These are phyloP conservation scores for Ictalurus furcatus DNA, from an alignment of 2,113 vertebrate species.

Conservation along the genomic window DNA sequence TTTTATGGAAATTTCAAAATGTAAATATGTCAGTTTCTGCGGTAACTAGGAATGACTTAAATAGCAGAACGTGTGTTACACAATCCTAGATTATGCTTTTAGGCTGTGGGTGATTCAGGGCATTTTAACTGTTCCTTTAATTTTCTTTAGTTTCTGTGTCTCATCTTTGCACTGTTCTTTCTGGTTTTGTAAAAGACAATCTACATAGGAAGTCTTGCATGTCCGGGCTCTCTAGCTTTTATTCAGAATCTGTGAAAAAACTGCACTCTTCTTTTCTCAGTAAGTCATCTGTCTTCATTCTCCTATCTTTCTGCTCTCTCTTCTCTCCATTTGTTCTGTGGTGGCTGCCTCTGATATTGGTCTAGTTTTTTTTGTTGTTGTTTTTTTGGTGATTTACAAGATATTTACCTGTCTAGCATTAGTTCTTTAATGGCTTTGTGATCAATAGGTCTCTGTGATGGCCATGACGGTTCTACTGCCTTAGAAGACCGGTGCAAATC, in stretches of 20 bases:
- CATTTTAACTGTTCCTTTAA: slow-evolving; percentile 34
- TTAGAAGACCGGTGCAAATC: slow-evolving; percentile 96
- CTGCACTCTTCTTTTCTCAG: slow-evolving; percentile 84
- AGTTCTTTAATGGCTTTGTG: slow-evolving; percentile 23
- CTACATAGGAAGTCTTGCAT: slow-evolving; percentile 82
- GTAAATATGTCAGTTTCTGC: neutral
- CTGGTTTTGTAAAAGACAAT: slow-evolving; percentile 81
- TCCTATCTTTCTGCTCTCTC: slow-evolving; percentile 13
- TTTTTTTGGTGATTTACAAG: neutral
- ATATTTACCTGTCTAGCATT: neutral
- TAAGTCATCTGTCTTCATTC: slow-evolving; percentile 79
- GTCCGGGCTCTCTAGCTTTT: slow-evolving; percentile 75
- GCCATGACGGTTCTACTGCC: slow-evolving; percentile 80
- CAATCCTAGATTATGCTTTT: slow-evolving; percentile 42
- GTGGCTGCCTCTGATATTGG: neutral
- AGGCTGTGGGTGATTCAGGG: slow-evolving; percentile 41
- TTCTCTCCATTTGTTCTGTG: slow-evolving; percentile 21
- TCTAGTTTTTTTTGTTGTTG: neutral
- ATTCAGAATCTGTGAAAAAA: slow-evolving; percentile 89
- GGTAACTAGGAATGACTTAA: neutral
- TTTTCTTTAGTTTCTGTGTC: slow-evolving; percentile 74
- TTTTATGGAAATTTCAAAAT: neutral
- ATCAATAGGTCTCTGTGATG: slow-evolving; percentile 84
- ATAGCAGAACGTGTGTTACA: neutral
- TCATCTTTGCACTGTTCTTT: slow-evolving; percentile 64